Evolutionary conservation across 2,797 vertebrate species (phyloP).

Genomic region (Myoxocephalus aenaeus): DNA sequence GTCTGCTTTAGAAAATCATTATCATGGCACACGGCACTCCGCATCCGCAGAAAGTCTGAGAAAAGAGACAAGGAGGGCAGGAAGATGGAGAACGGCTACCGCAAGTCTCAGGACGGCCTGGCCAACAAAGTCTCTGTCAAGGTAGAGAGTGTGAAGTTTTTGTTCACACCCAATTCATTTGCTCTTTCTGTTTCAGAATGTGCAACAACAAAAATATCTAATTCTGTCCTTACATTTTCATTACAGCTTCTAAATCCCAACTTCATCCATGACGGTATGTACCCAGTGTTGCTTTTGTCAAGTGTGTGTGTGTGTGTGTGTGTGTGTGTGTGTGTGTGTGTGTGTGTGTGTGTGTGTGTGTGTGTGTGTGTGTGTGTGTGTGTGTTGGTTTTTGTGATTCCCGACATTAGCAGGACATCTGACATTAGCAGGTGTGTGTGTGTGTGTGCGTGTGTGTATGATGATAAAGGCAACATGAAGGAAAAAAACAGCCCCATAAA

Average conservation of each 20-base stretch:
- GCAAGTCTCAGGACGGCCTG: conserved; percentile 94
- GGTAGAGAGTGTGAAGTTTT: conserved; percentile 74
- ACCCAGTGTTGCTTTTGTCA: background rate
- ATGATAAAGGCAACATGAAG: no score
- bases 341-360: no score
- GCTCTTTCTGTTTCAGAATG: background rate
- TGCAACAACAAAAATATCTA: conserved; percentile 19
- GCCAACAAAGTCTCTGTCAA: conserved; percentile 98
- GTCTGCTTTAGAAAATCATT: conserved; percentile 90
- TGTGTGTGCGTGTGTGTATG: no score
- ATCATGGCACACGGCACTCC: conserved; percentile 98
- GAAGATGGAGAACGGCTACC: conserved; percentile 95
- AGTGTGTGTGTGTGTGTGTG: no score
- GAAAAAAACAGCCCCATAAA: no score
- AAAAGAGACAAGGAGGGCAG: conserved; percentile 97
- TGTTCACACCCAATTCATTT: background rate
- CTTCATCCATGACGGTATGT: conserved; percentile 97
- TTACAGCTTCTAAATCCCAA: conserved; percentile 97
- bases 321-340: no score
- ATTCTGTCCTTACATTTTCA: conserved; percentile 29
- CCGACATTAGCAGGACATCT: no score
- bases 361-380: no score
- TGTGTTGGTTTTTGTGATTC: no score
- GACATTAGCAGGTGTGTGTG: no score
- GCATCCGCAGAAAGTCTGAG: conserved; percentile 97